Evolutionary conservation across 2,113 vertebrate species (phyloP).

Genomic region (Nothobranchius furzeri): DNA sequence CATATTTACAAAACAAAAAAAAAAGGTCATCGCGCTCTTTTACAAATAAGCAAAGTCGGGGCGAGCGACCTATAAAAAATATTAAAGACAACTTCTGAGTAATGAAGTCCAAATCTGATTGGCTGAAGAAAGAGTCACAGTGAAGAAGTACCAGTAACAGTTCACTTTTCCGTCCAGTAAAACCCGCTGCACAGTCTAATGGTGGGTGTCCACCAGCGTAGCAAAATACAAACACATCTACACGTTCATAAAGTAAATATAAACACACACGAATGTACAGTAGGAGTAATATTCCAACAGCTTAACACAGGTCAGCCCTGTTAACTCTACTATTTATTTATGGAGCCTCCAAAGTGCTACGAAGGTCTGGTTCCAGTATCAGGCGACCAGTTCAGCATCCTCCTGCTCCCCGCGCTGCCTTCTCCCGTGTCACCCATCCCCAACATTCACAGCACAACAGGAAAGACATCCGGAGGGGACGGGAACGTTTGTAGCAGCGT

Average conservation of each 20-base stretch:
- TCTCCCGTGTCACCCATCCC: too few species aligned
- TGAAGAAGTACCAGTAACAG: conserved; percentile 13
- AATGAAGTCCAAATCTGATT: conserved; percentile 45
- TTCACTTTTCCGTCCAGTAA: conserved; percentile 2
- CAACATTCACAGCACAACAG: conserved; percentile 2
- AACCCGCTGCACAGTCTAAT: conserved; percentile 7
- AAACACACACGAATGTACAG: conserved; percentile 31
- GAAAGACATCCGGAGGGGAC: not conserved
- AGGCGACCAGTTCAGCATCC: not conserved
- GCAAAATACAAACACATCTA: conserved; percentile 21
- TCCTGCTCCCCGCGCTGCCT: too few species aligned
- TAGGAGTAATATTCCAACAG: conserved; percentile 20
- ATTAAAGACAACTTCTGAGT: conserved; percentile 29
- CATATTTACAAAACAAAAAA: not conserved
- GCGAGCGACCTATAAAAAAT: conserved; percentile 1
- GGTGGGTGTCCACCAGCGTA: not conserved
- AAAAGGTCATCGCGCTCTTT: not conserved
- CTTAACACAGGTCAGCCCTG: conserved; percentile 40
- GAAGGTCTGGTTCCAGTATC: conserved; percentile 15
- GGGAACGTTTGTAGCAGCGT: too few species aligned
- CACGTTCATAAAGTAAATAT: conserved; percentile 29
- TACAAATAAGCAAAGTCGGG: conserved; percentile 12
- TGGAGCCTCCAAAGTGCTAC: conserved; percentile 42
- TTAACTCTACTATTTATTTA: not conserved
- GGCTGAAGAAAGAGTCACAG: not conserved